Evolutionary conservation across 2,888 invertebrate genomes (phyloP).

Genomic region (Seira musarum): DNA sequence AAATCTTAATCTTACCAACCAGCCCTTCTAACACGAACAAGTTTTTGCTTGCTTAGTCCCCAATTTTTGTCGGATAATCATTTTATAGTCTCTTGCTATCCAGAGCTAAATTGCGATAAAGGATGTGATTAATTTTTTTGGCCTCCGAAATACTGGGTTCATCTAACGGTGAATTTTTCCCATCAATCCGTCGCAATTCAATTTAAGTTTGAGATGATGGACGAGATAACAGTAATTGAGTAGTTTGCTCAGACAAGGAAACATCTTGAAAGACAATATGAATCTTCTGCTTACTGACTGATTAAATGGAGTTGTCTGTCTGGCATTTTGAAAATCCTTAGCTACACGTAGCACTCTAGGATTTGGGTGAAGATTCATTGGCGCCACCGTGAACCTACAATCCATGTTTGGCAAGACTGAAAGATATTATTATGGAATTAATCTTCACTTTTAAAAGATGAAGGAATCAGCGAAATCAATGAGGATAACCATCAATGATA

Average conservation of each 20-base stretch:
- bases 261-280: background rate
- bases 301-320: too few relatives aligned
- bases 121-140: background rate
- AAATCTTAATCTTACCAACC: too few relatives aligned
- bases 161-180: background rate
- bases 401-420: slow-evolving; percentile 5
- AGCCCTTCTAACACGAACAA: too few relatives aligned
- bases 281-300: background rate
- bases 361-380: slow-evolving; percentile 7
- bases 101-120: too few relatives aligned
- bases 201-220: background rate
- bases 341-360: too few relatives aligned
- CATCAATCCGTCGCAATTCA: background rate
- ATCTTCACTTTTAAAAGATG: background rate
- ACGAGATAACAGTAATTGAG: background rate
- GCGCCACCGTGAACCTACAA: background rate
- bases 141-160: background rate
- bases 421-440: slow-evolving; percentile 14
- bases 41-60: too few relatives aligned
- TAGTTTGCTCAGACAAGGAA: background rate
- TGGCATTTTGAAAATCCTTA: too few relatives aligned
- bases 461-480: background rate
- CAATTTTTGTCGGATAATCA: too few relatives aligned
- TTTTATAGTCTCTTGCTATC: too few relatives aligned
- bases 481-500: background rate